Conservation (phyloP, 2,113 vertebrate genomes). For the Corythornis vintsioides region DNA sequence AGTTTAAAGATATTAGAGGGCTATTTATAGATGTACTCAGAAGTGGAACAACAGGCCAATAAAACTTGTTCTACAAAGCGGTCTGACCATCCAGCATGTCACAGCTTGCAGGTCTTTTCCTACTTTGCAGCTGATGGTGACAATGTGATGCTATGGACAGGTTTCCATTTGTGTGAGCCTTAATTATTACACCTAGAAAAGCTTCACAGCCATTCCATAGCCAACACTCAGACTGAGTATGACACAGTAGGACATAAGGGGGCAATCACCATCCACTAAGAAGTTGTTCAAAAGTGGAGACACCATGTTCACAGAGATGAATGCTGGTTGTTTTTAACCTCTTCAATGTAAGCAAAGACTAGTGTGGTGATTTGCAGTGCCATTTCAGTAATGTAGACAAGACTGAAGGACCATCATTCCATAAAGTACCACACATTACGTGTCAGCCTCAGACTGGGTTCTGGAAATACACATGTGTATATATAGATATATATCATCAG, state of each 20-base stretch:
- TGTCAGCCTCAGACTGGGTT: background rate
- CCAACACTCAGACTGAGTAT: background rate
- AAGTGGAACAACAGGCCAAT: background rate
- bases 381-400: conserved; percentile 17
- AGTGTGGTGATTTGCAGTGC: background rate
- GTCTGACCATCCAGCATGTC: background rate
- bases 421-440: background rate
- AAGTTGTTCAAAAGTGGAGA: background rate
- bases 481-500: background rate
- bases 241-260: background rate
- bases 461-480: background rate
- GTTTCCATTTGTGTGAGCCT: background rate
- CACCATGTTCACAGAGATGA: background rate
- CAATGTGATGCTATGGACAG: background rate
- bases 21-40: background rate
- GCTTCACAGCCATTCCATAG: background rate
- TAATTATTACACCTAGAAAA: background rate
- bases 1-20: background rate
- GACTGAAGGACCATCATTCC: background rate
- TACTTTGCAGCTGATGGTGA: background rate
- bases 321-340: background rate
- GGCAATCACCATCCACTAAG: background rate
- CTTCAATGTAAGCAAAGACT: background rate
- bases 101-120: background rate
- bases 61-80: background rate